A percentile compares a stretch with the other conserved stretches of the same genome.
Conservation (phyloP, 1,140 invertebrate species). For the Ditylenchus dipsaci region DNA sequence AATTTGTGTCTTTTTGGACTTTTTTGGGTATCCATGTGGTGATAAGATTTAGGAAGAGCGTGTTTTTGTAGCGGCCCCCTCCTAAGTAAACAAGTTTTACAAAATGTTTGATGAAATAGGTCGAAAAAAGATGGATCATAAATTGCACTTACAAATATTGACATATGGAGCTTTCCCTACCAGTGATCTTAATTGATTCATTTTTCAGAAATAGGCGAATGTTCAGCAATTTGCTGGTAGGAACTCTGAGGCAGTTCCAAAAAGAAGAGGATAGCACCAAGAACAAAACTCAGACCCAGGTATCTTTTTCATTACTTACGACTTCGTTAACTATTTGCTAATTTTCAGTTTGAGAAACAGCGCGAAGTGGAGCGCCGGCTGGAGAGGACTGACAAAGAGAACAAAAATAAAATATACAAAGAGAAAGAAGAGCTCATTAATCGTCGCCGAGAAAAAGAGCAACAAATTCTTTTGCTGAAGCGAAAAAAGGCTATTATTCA, state of each 20-base stretch:
- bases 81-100: too few species aligned
- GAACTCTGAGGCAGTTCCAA: conserved; percentile 87
- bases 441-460: conserved; percentile 77
- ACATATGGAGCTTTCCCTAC: too few species aligned
- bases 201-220: conserved; percentile 75
- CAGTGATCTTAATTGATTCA: too few species aligned
- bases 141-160: too few species aligned
- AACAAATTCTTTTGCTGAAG: conserved; percentile 81
- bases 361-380: conserved; percentile 86
- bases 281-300: conserved; percentile 22
- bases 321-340: not conserved
- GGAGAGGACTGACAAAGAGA: conserved; percentile 79
- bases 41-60: too few species aligned
- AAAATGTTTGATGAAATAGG: too few species aligned
- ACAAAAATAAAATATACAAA: conserved; percentile 77
- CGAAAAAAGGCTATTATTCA: conserved; percentile 74
- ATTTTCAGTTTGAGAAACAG: conserved; percentile 71
- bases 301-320: conserved; percentile 13
- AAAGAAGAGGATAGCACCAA: conserved; percentile 75
- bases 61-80: too few species aligned
- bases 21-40: too few species aligned
- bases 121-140: too few species aligned
- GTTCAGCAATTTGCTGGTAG: conserved; percentile 81
- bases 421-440: conserved; percentile 79
- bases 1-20: too few species aligned